Conservation (phyloP, 2,113 vertebrate genomes). For the Pogona vitticeps region DNA sequence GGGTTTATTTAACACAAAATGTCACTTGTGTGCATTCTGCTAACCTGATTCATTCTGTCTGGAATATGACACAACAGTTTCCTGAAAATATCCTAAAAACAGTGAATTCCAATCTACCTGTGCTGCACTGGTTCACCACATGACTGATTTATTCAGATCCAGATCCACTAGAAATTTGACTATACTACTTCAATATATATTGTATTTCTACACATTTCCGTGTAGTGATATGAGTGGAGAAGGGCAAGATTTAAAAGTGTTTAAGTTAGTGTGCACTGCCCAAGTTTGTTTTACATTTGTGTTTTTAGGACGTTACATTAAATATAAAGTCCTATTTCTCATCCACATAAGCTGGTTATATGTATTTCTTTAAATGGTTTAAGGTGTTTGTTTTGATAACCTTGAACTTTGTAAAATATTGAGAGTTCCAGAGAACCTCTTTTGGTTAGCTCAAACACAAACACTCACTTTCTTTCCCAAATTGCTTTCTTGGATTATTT, state of each 20-base stretch:
- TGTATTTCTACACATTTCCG: neutral
- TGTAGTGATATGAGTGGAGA: neutral
- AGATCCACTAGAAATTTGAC: neutral
- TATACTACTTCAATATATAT: neutral
- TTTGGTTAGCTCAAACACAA: neutral
- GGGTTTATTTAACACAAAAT: too few relatives aligned
- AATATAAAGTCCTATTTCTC: neutral
- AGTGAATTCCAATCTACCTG: neutral
- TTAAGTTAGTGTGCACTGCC: neutral
- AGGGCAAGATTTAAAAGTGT: neutral
- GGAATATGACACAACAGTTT: neutral
- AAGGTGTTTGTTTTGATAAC: neutral
- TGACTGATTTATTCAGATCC: neutral
- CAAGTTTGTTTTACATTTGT: neutral
- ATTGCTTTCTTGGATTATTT: accelerated
- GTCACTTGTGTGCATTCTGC: neutral
- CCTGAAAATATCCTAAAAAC: neutral
- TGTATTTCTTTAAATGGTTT: neutral
- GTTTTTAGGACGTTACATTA: neutral
- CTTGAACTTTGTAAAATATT: neutral
- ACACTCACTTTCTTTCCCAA: neutral
- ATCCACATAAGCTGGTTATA: neutral
- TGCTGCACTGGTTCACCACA: neutral
- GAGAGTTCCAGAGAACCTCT: neutral
- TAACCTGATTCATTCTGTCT: neutral